Evolutionary conservation across 2,797 vertebrate species (phyloP), one percentile per base, ranked within the genome.

Genomic region (Oreochromis grahami): DNA sequence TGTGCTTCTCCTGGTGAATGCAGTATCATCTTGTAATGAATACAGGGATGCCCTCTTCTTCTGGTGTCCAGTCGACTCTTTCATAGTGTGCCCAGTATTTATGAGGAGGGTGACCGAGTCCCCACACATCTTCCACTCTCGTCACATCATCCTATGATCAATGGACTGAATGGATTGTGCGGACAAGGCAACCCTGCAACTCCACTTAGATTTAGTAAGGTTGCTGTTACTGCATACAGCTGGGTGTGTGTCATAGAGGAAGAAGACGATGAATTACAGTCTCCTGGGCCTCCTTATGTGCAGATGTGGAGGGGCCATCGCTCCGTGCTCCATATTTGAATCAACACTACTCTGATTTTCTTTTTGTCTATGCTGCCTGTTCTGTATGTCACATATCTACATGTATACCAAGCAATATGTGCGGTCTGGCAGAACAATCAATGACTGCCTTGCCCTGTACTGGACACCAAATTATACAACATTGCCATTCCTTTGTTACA

Each of bases 401-500:
- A 90, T 96, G 90, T 95, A 94, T 86, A 86, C 70, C 50, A 88
- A 95, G 94, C 93, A 95, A 95, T 93, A 94, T 89, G 51, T 88
- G 78, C 7, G 45, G 78, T 90, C 55, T 79, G 78, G 88, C 82
- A 29, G 82, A 91, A 89, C 82, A 78, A 83, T 86, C 86, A 84
- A 6, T 84, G 70, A 76, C 84, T 83, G 88, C 90, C 55, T 60
- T 72, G 79, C 24, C 58, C 81, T 88, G 84, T 92, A 86, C 91
- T 70, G 17, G 87, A 78, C 74, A 81, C 48, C 7, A 24, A 86
- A 91, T 85, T 85, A 89, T 94, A 92, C 82, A 76, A 56, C 63
- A 60, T 84, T 78, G 78, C 68, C 87, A 87, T 86, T 90, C 81
- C 89, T 81, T 87, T 90, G 90, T 91, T 90, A 84, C 82, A 93